phyloP scores from a whole-genome alignment of 2,797 vertebrate species.

The Heliangelus exortis region DNA sequence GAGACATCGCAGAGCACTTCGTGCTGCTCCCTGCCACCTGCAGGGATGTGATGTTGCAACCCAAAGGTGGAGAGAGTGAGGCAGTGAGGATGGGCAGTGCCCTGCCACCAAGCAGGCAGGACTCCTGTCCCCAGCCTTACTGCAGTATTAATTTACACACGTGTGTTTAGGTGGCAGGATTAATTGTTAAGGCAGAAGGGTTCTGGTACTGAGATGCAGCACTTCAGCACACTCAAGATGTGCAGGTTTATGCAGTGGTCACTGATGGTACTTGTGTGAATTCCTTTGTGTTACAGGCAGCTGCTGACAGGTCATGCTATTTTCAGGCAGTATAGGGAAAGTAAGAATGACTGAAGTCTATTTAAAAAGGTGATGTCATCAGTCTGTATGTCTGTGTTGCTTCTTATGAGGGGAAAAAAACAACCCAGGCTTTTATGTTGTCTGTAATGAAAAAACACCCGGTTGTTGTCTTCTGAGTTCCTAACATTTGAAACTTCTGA shows the following conservation, averaged over 20 bases:
- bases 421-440: not conserved
- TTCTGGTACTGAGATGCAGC: not conserved
- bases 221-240: fast-evolving
- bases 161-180: not conserved
- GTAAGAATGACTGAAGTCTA: not conserved
- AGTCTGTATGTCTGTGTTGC: not conserved
- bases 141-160: not conserved
- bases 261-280: fast-evolving
- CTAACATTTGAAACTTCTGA: not conserved
- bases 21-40: not conserved
- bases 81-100: not conserved
- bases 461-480: not conserved
- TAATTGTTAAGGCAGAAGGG: not conserved
- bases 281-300: not conserved
- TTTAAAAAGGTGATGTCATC: constrained; percentile 1
- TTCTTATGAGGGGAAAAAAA: not conserved
- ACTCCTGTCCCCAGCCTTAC: not conserved
- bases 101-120: not conserved
- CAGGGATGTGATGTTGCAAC: not conserved
- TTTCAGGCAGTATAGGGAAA: not conserved
- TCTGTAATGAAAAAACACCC: not conserved
- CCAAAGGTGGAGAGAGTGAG: not conserved
- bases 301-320: not conserved
- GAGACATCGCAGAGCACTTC: not conserved
- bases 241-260: not conserved